Conservation (phyloP, 2,888 invertebrate species). For the Drosophila borborema region DNA sequence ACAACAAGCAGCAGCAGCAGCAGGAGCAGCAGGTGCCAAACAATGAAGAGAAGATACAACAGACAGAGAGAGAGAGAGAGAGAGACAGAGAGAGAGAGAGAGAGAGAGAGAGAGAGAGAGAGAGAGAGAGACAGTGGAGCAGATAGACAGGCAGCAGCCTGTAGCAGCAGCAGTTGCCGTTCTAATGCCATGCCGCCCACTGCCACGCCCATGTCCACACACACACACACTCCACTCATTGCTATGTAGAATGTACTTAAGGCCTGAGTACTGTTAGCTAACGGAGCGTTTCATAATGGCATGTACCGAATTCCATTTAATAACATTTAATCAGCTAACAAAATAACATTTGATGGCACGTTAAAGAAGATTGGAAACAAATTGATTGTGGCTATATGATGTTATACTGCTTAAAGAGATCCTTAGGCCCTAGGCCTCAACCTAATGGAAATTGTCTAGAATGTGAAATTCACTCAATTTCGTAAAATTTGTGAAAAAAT, state of each 20-base stretch:
- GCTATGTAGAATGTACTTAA: constrained; percentile 24
- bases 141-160: constrained; percentile 21
- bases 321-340: constrained; percentile 14
- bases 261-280: constrained; percentile 25
- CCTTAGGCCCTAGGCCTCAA: no score
- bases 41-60: constrained; percentile 52
- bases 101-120: not conserved
- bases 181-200: constrained; percentile 5
- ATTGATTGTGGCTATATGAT: not conserved
- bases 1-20: constrained; percentile 1
- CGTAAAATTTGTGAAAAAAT: no score
- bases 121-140: no score
- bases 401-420: no score
- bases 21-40: constrained; percentile 49
- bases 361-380: constrained; percentile 1
- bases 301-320: constrained; percentile 19
- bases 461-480: not conserved
- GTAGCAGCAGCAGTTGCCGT: constrained; percentile 15
- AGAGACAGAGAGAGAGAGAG: no score
- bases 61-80: not conserved
- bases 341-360: constrained; percentile 2
- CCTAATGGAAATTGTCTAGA: not conserved
- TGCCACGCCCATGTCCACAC: no score
- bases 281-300: constrained; percentile 35
- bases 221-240: not conserved